Evolutionary conservation across 2,888 invertebrate species (phyloP).

Genomic region (Pardosa pseudoannulata): DNA sequence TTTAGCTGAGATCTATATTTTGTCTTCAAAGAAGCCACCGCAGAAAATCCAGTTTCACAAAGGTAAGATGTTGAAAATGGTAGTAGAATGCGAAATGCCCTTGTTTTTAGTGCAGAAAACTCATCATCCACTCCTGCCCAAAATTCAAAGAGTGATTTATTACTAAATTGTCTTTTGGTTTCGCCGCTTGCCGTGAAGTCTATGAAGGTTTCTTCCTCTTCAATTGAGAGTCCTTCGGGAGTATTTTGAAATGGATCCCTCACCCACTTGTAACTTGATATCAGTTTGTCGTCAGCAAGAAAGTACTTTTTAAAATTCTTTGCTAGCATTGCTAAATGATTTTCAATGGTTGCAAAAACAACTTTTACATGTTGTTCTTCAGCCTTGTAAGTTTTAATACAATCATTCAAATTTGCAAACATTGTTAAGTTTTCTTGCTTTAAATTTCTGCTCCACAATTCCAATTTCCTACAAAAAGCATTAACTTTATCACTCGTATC

Average conservation of each 20-base stretch:
- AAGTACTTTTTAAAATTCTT: conserved; percentile 50
- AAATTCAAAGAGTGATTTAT: too few relatives aligned
- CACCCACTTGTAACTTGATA: conserved; percentile 63
- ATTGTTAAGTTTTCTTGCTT: conserved; percentile 41
- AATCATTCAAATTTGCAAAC: conserved; percentile 41
- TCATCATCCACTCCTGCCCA: too few relatives aligned
- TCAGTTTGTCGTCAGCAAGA: conserved; percentile 47
- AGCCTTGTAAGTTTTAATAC: conserved; percentile 14
- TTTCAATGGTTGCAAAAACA: conserved; percentile 24
- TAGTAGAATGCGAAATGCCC: too few relatives aligned
- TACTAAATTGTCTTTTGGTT: too few relatives aligned
- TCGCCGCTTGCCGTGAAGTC: background rate
- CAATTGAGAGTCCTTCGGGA: conserved; percentile 46
- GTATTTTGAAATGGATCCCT: conserved; percentile 54
- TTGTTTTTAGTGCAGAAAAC: too few relatives aligned
- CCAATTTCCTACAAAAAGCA: conserved; percentile 51
- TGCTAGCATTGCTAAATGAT: conserved; percentile 41
- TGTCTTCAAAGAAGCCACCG: too few relatives aligned
- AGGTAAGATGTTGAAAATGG: too few relatives aligned
- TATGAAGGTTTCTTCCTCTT: conserved; percentile 24
- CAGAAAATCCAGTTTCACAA: too few relatives aligned
- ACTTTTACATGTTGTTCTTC: conserved; percentile 17
- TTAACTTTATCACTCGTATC: conserved; percentile 51
- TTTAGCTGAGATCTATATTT: too few relatives aligned
- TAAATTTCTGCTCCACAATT: conserved; percentile 58